Base-by-base conservation (phyloP, 1,140 invertebrate species). In the Camponotus pennsylvanicus region DNA sequence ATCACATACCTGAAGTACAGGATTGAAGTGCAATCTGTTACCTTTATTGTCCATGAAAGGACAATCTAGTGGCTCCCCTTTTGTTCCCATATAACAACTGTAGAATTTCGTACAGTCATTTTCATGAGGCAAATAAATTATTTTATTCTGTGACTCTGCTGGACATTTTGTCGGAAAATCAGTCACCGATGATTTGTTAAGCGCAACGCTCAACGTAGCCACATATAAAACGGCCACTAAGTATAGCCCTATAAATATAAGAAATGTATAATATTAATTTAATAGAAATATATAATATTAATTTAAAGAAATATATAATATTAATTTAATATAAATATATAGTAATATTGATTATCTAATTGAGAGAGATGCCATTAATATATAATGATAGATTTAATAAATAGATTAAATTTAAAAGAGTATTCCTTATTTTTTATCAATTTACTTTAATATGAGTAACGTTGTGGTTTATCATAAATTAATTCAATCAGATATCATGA, bases 1-100 rank as follows among this genome's bases (percentile, higher is more conserved):
- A 80, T 93, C 93, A 69, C 95, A 95, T 7, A 91, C 78, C 73
- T 93, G 78, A 5, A 88, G n/a, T 9, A 7, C 13, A 4, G 90
- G 89, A 87, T 95, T 94, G 71, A 94, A 95, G 70, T 95, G 90
- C 5, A 95, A 77, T 8, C 83, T 91, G 1, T 87, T 49, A 3
- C 92, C 92, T 2, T 83, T 67, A 71, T 92, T 73, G 6, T 73
- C 69, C 64, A 70, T 80, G 3, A 69, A 2, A 7, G 89, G 89
- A 1, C 88, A 89, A 0, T 55, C 3, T 7, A 40, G 0, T 32
- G 49, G 2, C 0, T 52, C 15, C 5, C 45, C 49, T 8, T 59
- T 77, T 0, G 6, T 0, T 4, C 70, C 59, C 2, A 45, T 18
- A 0, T 52, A 69, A 64, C 95, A 95, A 11, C 88, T 92, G 66